Base-by-base conservation (phyloP, 2,888 invertebrate species). In the Cosmia trapezina region DNA sequence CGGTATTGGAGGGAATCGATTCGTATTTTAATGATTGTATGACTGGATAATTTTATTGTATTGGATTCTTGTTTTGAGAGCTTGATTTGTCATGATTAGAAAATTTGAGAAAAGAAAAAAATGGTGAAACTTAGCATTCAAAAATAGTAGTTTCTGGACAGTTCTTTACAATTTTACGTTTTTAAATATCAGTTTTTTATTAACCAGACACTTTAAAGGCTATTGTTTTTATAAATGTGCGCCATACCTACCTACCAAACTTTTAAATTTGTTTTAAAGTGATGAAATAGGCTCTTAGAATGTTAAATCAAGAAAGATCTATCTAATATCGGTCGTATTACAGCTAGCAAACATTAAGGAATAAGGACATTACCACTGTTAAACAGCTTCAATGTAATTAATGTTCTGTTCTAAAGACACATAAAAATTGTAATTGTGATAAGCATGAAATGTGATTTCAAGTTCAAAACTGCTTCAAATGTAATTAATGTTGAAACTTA, bases 1-100 rank as follows among this genome's bases (percentile, higher is more conserved):
- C 76, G 73, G 56, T 76, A 45, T 76, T 67, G 51, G 56, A 60
- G 66, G 59, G 70, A 74, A 84, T 78, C 76, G 82, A 78, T 80
- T 78, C 19, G 33, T 54, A 60, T 83, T 83, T 73, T 49, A 57
- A 41, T 64, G 54, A 66, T 69, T 77, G 19, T 43, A 70, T 68
- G 54, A 54, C 33, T 57, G 61, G 47, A 54, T 14, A 41, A 17
- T 80, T 80, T 65, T 60, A 51, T 67, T 62, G 41, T 54, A 41
- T 53, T 51, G 14, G 51, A 62, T 69, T 69, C 5, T 33, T 41
- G 37, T 59, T 43, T 51, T 45, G 1, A 65, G 70, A 56, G 49
- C 57, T 70, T 80, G 65, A 66, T 80, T 60, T 49, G 54, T 60
- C 45, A n/a, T 60, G 8, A 41, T 12, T 5, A n/a, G 7, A 19